Base-by-base conservation (phyloP, 1,140 invertebrate genomes). In the Magallana angulata region DNA sequence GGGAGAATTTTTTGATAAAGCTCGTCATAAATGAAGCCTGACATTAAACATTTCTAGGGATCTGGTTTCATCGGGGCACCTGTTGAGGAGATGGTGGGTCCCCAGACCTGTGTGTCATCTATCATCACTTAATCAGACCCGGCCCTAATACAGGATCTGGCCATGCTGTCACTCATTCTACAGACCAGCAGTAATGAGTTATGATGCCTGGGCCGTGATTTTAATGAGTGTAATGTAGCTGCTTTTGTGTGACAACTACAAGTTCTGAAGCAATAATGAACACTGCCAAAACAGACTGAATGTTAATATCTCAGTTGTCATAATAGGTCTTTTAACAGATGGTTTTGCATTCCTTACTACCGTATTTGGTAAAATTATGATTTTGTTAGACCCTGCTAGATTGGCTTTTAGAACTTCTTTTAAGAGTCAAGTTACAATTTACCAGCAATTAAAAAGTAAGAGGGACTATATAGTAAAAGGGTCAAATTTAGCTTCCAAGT, bases 21-120 rank as follows among this genome's bases (percentile, higher is more conserved):
- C 24, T 76, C 24, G 36, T 76, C 68, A 76, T 76, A 76, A 76
- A 76, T 76, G 68, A 76, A 76, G 68, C 68, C 68, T 76, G 68
- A 30, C 68, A 30, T 76, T 76, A 76, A 14, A 76, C 68, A 76
- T 76, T 76, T 76, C 24, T 76, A 30, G 68, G 68, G 18, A 24
- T 76, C 68, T 76, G 11, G 36, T 76, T 76, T 76, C 68, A 36
- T 24, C 18, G 11, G 7, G 24, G 68, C 68, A 76, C 68, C 68
- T 76, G 68, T 18, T 76, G 24, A 30, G 12, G 36, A 76, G 68
- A 18, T 30, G 24, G 14, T 30, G 7, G 7, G 24, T 24, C 11
- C 4, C 68, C 8, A 76, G 68, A 30, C 68, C 18, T 76, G 30
- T 76, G 24, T 30, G 68, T 36, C 68, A 76, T 76, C 36, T 30